phyloP scores from a whole-genome alignment of 2,113 vertebrate species.

The Oncorhynchus tshawytscha region DNA sequence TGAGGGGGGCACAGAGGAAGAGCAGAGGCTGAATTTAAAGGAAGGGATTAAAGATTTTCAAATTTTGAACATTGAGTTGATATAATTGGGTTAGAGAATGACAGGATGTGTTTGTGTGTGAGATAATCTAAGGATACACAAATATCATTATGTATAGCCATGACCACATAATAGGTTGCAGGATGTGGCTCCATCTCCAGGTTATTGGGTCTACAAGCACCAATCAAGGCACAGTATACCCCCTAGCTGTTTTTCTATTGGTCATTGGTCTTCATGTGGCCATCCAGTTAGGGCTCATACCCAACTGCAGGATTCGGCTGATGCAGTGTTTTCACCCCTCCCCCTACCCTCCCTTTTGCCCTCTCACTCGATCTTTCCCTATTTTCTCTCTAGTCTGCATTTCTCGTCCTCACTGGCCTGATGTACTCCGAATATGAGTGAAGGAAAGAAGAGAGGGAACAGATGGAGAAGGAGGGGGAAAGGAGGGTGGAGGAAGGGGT shows the following conservation, averaged over 20 bases:
- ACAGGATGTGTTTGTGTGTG: not conserved
- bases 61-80: too few species aligned
- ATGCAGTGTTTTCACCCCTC: slow-evolving; percentile 45
- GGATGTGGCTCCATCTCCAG: not conserved
- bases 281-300: slow-evolving; percentile 36
- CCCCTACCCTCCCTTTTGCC: not conserved
- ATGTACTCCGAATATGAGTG: slow-evolving; percentile 43
- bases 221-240: slow-evolving; percentile 23
- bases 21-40: not conserved
- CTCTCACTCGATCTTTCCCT: slow-evolving; percentile 25
- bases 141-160: too few species aligned
- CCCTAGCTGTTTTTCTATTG: slow-evolving; percentile 27
- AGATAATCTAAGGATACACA: too few species aligned
- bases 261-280: slow-evolving; percentile 27
- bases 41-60: too few species aligned
- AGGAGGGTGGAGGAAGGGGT: not conserved
- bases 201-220: slow-evolving; percentile 2
- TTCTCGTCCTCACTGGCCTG: slow-evolving; percentile 52
- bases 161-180: not conserved
- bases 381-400: slow-evolving; percentile 57
- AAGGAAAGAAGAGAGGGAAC: slow-evolving; percentile 3
- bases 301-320: slow-evolving; percentile 50
- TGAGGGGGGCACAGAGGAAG: too few species aligned
- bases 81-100: not conserved
- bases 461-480: slow-evolving; percentile 12